Percentiles rank a stretch among this genome's conserved stretches.
These are phyloP conservation scores for Drosophila bunnanda DNA, from an alignment of 2,888 invertebrate genomes.

Conservation along the genomic window DNA sequence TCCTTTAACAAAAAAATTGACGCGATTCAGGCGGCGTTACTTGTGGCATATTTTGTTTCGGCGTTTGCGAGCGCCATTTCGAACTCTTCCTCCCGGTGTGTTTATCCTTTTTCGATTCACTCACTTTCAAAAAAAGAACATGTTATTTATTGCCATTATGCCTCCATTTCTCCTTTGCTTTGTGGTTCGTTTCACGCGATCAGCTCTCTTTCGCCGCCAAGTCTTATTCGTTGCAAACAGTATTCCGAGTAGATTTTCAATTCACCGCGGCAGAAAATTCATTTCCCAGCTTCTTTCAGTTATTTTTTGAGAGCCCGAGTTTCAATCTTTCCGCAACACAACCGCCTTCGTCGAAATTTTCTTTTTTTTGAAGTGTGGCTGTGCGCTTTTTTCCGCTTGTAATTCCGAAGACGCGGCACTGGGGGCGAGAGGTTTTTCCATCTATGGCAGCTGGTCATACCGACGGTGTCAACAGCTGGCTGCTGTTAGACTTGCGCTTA, in stretches of 20 bases:
- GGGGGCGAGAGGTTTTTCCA: no score
- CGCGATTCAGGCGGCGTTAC: slow-evolving; percentile 5
- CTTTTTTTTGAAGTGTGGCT: no score
- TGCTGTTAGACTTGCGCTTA: no score
- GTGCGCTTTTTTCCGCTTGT: no score
- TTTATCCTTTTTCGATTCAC: slow-evolving; percentile 17
- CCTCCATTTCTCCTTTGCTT: background rate
- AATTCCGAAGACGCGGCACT: no score
- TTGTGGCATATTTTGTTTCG: slow-evolving; percentile 12
- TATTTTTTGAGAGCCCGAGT: no score
- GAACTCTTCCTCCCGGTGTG: background rate
- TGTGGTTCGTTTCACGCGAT: slow-evolving; percentile 1
- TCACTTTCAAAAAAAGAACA: slow-evolving; percentile 31
- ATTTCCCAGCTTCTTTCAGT: background rate
- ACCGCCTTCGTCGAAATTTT: background rate
- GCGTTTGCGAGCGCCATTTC: slow-evolving; percentile 9
- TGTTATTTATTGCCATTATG: slow-evolving; percentile 9
- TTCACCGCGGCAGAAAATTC: background rate
- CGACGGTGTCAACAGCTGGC: no score
- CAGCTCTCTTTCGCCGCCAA: background rate
- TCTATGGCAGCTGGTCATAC: no score
- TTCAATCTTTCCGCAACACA: background rate
- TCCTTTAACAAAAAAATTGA: slow-evolving; percentile 3
- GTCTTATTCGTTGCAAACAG: background rate
- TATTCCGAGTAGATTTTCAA: background rate